Evolutionary conservation across 2,113 vertebrate genomes (phyloP).

Genomic region (Poeciliopsis turrubarensis): DNA sequence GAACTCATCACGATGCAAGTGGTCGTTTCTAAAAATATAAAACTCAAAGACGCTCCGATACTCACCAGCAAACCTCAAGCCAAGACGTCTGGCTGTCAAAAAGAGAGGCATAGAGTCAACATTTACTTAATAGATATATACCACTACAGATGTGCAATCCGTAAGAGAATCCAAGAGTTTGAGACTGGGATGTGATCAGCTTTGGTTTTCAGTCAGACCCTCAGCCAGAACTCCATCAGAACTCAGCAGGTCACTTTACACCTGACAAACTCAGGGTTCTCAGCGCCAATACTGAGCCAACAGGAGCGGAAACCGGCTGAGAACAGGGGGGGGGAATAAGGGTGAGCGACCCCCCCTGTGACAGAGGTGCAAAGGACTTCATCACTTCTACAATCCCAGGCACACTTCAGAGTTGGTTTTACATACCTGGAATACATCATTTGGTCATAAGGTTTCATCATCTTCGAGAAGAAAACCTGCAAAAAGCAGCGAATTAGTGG

Average conservation of each 20-base stretch:
- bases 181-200: slow-evolving; percentile 5
- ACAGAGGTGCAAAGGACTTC: no score
- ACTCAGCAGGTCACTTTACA: slow-evolving; percentile 23
- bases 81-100: neutral
- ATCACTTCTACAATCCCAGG: slow-evolving; percentile 13
- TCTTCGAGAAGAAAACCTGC: neutral
- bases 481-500: neutral
- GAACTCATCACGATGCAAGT: neutral
- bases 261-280: neutral
- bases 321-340: accelerated
- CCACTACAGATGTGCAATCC: neutral
- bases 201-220: neutral
- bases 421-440: neutral
- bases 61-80: neutral
- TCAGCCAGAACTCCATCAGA: slow-evolving; percentile 14
- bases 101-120: neutral
- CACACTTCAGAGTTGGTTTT: no score
- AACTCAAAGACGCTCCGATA: neutral
- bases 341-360: no score
- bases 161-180: neutral
- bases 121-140: neutral
- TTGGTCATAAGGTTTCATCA: no score
- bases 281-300: slow-evolving; percentile 7
- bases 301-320: neutral
- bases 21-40: no score